A percentile compares a stretch with the other conserved stretches of the same genome.
Conservation (phyloP, 2,888 invertebrate genomes). For the Plebejus argus region DNA sequence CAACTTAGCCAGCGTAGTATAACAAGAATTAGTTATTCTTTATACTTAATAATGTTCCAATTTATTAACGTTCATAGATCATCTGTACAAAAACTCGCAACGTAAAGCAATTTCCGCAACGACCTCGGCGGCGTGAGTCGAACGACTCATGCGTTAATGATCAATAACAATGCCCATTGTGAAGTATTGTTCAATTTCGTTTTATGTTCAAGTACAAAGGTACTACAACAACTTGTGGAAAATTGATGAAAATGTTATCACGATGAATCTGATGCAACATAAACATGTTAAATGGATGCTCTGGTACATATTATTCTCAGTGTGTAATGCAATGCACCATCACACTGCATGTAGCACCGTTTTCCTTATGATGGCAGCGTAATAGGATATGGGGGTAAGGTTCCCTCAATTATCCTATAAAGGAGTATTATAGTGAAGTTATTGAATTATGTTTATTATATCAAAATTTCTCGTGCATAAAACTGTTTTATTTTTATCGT, state of each 20-base stretch:
- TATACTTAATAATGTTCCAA: not conserved
- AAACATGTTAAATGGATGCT: not conserved
- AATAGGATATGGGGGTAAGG: no score
- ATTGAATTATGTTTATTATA: no score
- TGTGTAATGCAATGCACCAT: no score
- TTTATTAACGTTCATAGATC: not conserved
- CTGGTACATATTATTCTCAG: no score
- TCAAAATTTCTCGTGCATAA: no score
- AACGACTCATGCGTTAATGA: constrained; percentile 40
- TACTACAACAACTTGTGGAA: not conserved
- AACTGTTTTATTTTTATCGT: not conserved
- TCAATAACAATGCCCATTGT: constrained; percentile 60
- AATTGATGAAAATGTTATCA: constrained; percentile 1
- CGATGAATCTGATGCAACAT: not conserved
- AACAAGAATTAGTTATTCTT: no score
- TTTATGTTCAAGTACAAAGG: not conserved
- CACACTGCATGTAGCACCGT: no score
- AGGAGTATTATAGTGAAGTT: no score
- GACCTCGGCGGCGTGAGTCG: constrained; percentile 15
- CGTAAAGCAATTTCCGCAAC: not conserved
- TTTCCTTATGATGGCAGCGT: no score
- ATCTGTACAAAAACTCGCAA: not conserved
- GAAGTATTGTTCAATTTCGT: constrained; percentile 42
- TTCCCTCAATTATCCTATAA: no score
- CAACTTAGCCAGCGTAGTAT: no score